A percentile compares a stretch with the other conserved stretches of the same genome.
Evolutionary conservation across 2,888 invertebrate species (phyloP).

Genomic region (Cenopis cana): DNA sequence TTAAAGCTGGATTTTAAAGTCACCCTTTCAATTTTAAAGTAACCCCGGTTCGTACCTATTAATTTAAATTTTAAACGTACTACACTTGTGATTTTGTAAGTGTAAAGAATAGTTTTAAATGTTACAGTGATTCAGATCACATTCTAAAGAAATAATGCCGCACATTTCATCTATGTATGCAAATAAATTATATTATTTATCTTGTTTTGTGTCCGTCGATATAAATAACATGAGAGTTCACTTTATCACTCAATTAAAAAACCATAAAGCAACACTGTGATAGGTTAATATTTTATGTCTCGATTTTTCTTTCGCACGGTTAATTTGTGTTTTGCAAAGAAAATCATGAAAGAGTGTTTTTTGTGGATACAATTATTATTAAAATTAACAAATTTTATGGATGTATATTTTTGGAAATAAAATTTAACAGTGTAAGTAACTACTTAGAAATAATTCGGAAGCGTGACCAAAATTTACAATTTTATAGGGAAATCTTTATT

Average conservation of each 20-base stretch:
- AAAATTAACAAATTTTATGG: neutral
- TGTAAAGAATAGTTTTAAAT: neutral
- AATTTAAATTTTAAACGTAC: neutral
- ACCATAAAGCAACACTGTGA: constrained; percentile 41
- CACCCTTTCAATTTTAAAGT: too few relatives aligned
- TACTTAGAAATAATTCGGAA: constrained; percentile 4
- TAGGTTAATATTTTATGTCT: constrained; percentile 26
- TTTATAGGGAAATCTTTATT: constrained; percentile 7
- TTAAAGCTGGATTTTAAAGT: too few relatives aligned
- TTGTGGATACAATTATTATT: constrained; percentile 18
- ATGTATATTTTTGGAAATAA: constrained; percentile 14
- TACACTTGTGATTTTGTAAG: constrained; percentile 9
- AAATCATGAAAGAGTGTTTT: constrained; percentile 13
- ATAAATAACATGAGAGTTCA: constrained; percentile 16
- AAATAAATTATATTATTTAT: constrained; percentile 1
- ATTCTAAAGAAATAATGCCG: neutral
- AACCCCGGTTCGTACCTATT: too few relatives aligned
- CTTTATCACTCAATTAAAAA: constrained; percentile 17
- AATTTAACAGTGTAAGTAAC: neutral
- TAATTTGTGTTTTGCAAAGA: neutral
- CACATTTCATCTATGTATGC: neutral
- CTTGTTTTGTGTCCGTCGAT: neutral
- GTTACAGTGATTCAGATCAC: neutral
- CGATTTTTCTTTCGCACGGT: neutral
- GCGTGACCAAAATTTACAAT: constrained; percentile 7